Evolutionary conservation across 2,888 invertebrate species (phyloP).

Genomic region (Yponomeuta malinellus): DNA sequence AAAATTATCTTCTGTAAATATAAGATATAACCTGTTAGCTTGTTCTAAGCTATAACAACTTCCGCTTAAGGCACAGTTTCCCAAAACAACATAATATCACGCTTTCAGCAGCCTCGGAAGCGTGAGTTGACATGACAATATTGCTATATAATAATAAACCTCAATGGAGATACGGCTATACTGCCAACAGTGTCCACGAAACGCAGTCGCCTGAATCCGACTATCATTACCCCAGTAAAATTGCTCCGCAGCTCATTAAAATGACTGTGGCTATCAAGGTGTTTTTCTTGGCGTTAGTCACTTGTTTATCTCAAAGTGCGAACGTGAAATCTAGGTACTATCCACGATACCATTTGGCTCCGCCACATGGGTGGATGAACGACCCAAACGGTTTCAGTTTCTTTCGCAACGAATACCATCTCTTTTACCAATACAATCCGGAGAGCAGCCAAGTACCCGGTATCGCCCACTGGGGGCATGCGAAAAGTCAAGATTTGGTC

Average conservation of each 20-base stretch:
- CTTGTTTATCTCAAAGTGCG: not conserved
- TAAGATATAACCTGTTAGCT: not conserved
- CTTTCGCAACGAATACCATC: constrained; percentile 53
- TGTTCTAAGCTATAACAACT: not conserved
- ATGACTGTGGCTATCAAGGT: constrained; percentile 1
- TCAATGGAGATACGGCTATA: constrained; percentile 2
- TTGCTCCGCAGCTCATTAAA: not conserved
- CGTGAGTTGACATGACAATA: constrained; percentile 21
- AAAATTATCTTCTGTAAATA: not conserved
- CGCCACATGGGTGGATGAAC: constrained; percentile 68
- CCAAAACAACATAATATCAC: not conserved
- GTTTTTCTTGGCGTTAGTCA: not conserved
- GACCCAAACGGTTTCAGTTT: constrained; percentile 72
- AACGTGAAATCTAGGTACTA: constrained; percentile 33
- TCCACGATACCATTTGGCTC: constrained; percentile 52
- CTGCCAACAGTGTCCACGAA: not conserved
- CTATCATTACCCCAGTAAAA: not conserved
- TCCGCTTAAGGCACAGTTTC: not conserved
- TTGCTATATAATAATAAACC: constrained; percentile 28
- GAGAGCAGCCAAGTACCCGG: constrained; percentile 43
- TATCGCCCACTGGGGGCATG: constrained; percentile 70
- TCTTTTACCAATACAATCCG: constrained; percentile 71
- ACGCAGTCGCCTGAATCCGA: not conserved
- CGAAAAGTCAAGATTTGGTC: constrained; percentile 57
- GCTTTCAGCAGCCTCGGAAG: not conserved